Base-by-base conservation (phyloP, 2,888 invertebrate species). In the Gisinianus flammeolus region DNA sequence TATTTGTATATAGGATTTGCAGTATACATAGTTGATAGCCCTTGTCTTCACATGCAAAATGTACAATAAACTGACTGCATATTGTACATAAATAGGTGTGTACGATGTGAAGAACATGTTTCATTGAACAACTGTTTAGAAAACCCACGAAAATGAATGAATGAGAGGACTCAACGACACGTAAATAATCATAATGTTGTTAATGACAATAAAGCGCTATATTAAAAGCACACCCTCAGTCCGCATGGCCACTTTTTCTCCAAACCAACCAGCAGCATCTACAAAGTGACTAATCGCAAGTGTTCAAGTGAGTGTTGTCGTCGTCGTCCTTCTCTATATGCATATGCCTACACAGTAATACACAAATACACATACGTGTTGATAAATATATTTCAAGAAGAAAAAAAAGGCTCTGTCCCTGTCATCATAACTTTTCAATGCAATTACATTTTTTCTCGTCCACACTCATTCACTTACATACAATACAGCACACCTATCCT, bases 171-270 rank as follows among this genome's bases (percentile, higher is more conserved):
- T 72, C 72, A 72, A 72, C 72, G 33, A 54, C 10, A 72, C 58
- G 72, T 30, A 35, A 58, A 31, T 72, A 72, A 72, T 72, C 58
- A 72, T 72, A 72, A 72, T 72, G 33, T 72, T 58, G 31, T 58
- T 72, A 72, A 72, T 72, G 58, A 72, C 58, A 72, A 72, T 72
- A 22, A 22, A 72, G 28, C 3, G 54, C 70, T 54, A 28, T 28
- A 70, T 28, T 52, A 70, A 52, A 52, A 35, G 28, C 3, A 12
- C 19, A 54, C 71, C 71, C 71, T 71, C 56, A 8, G 22, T 31
- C 12, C 67, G 24, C 33, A 67, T 67, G 67, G 33, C 19, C 66
- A 28, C 30, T 66, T 28, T 66, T 52, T 52, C 10, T 62, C 26
- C 62, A 62, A 22, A 62, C 22, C 26, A 62, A 62, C 26, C 62